Base-by-base conservation (phyloP, 1,140 invertebrate genomes). In the Drosophila yakuba region DNA sequence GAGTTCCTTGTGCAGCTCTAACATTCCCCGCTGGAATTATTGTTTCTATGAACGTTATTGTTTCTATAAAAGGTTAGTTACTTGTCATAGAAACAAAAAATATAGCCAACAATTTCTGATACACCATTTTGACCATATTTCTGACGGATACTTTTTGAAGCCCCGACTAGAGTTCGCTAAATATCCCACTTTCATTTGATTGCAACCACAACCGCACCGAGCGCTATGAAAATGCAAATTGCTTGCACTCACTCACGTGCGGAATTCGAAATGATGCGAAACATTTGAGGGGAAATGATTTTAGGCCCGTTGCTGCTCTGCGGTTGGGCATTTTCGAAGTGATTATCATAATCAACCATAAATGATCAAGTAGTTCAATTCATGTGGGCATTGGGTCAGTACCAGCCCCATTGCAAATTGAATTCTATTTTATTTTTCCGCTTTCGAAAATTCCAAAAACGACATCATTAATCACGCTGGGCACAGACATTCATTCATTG, bases 401-500 rank as follows among this genome's bases (percentile, higher is more conserved):
- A 3, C 28, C 25, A 32, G 11, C 12, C 14, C 2, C 44, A 3
- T 35, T 7, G 38, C 20, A 39, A 20, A 58, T 50, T 28, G 20
- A 48, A 48, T 41, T 71, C 36, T 20, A 48, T 50, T 14, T 55
- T 15, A 55, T 57, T 51, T 55, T 55, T 48, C 10, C 36, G 32
- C 43, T 55, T 48, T 41, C 59, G 25, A 73, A 56, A 55, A 12
- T 55, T 44, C 36, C 59, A 25, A 73, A 56, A 55, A 12, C 61
- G 54, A 48, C 57, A 56, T 68, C 80, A 88, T 88, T 88, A 84
- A 88, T 88, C 80, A 89, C 67, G 35, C 51, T 12, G 48, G 35
- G 38, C 45, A 69, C 51, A 71, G 80, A 58, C 73, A 44, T 54
- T 80, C 78, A 78, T 66, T 89, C 85, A 80, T 78, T 89, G 84